These are phyloP conservation scores for Tetragonula clypearis DNA, from an alignment of 1,140 invertebrate genomes.

Conservation along the genomic window DNA sequence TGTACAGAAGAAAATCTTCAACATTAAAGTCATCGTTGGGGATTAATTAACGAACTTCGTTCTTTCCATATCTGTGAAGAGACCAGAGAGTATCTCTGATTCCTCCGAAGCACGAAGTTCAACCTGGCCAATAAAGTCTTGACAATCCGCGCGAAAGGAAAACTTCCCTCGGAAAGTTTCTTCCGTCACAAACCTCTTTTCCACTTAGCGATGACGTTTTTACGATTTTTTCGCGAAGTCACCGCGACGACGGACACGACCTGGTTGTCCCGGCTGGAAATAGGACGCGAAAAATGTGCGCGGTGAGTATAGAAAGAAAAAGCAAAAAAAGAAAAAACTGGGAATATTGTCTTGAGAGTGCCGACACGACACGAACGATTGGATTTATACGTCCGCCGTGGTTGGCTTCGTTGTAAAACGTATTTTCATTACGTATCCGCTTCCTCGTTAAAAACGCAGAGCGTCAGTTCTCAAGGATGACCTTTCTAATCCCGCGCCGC, in stretches of 20 bases:
- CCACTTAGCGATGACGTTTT: constrained; percentile 1
- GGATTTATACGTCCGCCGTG: constrained; percentile 18
- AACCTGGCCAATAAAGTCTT: neutral
- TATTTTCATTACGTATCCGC: constrained; percentile 41
- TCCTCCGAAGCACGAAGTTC: neutral
- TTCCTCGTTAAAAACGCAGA: constrained; percentile 6
- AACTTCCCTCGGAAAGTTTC: neutral
- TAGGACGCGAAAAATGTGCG: constrained; percentile 1
- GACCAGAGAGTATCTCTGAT: neutral
- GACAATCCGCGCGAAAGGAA: neutral
- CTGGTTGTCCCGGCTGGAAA: neutral
- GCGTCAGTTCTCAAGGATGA: constrained; percentile 7
- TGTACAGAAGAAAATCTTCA: neutral
- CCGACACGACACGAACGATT: constrained; percentile 6
- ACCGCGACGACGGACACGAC: neutral
- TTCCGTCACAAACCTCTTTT: neutral
- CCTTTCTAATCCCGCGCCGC: constrained; percentile 20
- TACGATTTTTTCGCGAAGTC: neutral
- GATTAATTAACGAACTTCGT: neutral
- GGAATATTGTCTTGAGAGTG: constrained; percentile 26
- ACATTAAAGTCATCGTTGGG: neutral
- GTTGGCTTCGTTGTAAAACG: constrained; percentile 28
- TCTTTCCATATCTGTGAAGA: neutral
- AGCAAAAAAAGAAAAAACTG: neutral
- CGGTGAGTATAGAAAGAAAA: too few relatives aligned